Conservation (phyloP, 1,140 invertebrate species). For the Aplysia californica region DNA sequence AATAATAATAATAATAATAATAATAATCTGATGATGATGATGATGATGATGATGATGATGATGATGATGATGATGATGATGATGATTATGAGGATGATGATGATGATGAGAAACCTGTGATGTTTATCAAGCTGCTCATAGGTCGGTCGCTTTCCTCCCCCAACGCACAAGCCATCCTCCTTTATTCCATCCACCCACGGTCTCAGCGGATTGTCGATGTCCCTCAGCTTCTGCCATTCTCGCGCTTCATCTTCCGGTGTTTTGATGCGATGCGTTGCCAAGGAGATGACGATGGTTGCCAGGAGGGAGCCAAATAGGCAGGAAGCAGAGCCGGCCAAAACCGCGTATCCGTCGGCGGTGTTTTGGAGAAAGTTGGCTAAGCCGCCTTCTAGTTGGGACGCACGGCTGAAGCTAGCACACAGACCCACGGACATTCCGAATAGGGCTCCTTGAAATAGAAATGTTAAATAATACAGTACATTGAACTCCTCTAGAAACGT, state of each 20-base stretch:
- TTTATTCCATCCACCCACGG: conserved; percentile 59
- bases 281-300: conserved; percentile 38
- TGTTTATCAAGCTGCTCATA: neutral
- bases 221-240: conserved; percentile 61
- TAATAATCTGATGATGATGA: too few relatives aligned
- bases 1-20: neutral
- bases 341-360: conserved; percentile 43
- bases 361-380: conserved; percentile 39
- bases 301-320: conserved; percentile 36
- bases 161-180: conserved; percentile 34
- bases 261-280: conserved; percentile 36
- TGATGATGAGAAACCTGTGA: neutral
- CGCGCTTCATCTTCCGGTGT: conserved; percentile 21
- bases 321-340: conserved; percentile 40
- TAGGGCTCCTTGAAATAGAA: neutral
- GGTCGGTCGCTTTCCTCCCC: neutral
- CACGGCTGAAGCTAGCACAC: neutral
- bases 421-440: neutral
- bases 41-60: neutral
- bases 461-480: neutral
- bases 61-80: too few relatives aligned
- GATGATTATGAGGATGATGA: too few relatives aligned
- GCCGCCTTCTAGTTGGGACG: conserved; percentile 33
- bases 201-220: conserved; percentile 66
- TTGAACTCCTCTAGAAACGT: neutral